Base-by-base conservation (phyloP, 1,140 invertebrate species). In the Magallana gigas region DNA sequence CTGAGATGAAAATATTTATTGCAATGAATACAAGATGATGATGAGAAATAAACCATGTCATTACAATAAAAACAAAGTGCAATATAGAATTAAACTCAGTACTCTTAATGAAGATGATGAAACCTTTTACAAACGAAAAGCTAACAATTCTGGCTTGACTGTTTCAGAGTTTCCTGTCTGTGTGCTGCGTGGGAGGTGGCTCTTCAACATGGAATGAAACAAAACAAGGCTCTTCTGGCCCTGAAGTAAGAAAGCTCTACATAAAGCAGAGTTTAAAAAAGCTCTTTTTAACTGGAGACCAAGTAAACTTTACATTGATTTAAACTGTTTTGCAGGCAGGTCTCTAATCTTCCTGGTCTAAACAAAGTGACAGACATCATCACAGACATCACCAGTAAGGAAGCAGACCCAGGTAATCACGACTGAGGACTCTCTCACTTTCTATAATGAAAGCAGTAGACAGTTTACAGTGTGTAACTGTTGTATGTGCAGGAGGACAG, bases 111-210 rank as follows among this genome's bases (percentile, higher is more conserved):
- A 23, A 23, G 23, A 48, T 48, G 0, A 48, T 48, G 36, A 48
- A 48, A 48, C 36, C 36, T 48, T 48, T 48, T 48, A 48, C 2
- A 48, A 48, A 48, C 0, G 36, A 48, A 48, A 5, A 48, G 36
- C 36, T 48, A 48, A 48, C 36, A 48, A 48, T 48, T 48, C 36
- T 48, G 62, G 14, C 14, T 16, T 16, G 57, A 62, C n/a, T 68
- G 18, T 87, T 93, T 95, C 87, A 97, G 97, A 94, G 97, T 97
- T 0, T 95, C 95, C 23, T 95, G 95, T 82, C 91, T 97, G 11
- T 97, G 97, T 95, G 94, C 96, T 90, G 96, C 96, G 87, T 96
- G 97, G 94, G 97, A 97, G 94, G 95, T 95, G 89, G 96, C 96
- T 57, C 94, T 97, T 48, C 96, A 96, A 64, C 96, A 97, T 96